Evolutionary conservation across 2,113 vertebrate species (phyloP).

Genomic region (Greenwoodochromis staneri): DNA sequence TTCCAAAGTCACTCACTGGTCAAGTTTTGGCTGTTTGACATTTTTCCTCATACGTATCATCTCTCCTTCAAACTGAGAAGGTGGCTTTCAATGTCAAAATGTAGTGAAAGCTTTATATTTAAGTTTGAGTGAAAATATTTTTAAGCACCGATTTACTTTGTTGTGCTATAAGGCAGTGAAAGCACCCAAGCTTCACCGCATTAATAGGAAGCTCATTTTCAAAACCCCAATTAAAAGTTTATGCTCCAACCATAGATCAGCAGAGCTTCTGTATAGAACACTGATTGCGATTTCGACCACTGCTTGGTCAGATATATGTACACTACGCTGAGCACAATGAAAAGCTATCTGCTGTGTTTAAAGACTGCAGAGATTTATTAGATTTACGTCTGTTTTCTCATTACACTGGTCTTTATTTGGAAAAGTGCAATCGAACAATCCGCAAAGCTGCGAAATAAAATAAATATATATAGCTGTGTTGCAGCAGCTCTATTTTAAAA

Average conservation of each 20-base stretch:
- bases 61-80: not conserved
- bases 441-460: not conserved
- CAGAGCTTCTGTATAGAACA: constrained; percentile 22
- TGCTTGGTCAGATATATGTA: constrained; percentile 27
- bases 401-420: not conserved
- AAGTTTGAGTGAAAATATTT: not conserved
- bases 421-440: not conserved
- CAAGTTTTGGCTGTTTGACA: not conserved
- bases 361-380: not conserved
- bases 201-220: constrained; percentile 6
- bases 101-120: not conserved
- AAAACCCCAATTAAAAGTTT: constrained; percentile 54
- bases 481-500: not conserved
- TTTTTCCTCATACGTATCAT: not conserved
- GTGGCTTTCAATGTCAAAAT: not conserved
- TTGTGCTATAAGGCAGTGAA: not conserved
- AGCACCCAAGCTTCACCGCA: not conserved
- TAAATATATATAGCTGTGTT: not conserved
- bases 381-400: constrained; percentile 13
- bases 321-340: constrained; percentile 15
- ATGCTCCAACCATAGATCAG: constrained; percentile 49
- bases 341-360: not conserved
- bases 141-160: constrained; percentile 1
- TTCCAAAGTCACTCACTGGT: not conserved
- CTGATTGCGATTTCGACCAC: constrained; percentile 43